A percentile compares a stretch with the other conserved stretches of the same genome.
These are phyloP conservation scores for Apistogramma diplotaenia DNA, from an alignment of 2,113 vertebrate genomes.

Conservation along the genomic window DNA sequence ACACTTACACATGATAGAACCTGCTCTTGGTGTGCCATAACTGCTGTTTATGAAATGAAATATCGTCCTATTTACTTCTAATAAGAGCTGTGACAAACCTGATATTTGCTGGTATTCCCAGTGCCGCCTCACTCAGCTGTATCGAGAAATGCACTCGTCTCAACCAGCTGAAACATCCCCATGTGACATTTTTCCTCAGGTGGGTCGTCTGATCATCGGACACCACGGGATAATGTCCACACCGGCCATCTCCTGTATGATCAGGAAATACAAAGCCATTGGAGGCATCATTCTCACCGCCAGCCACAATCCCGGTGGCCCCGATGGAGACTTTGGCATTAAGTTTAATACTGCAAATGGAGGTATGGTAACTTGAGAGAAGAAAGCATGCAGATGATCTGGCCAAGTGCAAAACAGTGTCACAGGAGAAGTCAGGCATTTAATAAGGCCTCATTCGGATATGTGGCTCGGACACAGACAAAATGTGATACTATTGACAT, in stretches of 20 bases:
- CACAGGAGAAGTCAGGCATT: constrained; percentile 31
- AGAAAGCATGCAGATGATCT: constrained; percentile 3
- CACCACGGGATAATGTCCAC: constrained; percentile 95
- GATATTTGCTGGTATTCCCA: neutral
- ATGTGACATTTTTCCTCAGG: constrained; percentile 76
- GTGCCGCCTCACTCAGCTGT: neutral
- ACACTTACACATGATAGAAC: constrained; percentile 14
- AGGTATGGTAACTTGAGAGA: constrained; percentile 77
- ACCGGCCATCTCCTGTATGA: constrained; percentile 90
- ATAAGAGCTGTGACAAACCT: constrained; percentile 14
- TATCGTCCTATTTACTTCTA: neutral
- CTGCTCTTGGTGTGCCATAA: constrained; percentile 9
- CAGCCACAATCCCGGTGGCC: constrained; percentile 92
- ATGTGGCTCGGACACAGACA: neutral
- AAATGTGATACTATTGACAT: neutral
- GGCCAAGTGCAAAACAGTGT: constrained; percentile 48
- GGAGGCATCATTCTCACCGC: constrained; percentile 94
- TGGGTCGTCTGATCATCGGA: constrained; percentile 91
- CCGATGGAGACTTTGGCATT: constrained; percentile 93
- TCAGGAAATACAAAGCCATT: constrained; percentile 95
- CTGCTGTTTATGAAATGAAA: constrained; percentile 14
- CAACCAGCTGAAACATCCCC: constrained; percentile 19
- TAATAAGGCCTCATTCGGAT: constrained; percentile 7
- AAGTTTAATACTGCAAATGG: constrained; percentile 93
- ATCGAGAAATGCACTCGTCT: neutral